Evolutionary conservation across 1,140 invertebrate genomes (phyloP).

Genomic region (Helicorthomorpha holstii): DNA sequence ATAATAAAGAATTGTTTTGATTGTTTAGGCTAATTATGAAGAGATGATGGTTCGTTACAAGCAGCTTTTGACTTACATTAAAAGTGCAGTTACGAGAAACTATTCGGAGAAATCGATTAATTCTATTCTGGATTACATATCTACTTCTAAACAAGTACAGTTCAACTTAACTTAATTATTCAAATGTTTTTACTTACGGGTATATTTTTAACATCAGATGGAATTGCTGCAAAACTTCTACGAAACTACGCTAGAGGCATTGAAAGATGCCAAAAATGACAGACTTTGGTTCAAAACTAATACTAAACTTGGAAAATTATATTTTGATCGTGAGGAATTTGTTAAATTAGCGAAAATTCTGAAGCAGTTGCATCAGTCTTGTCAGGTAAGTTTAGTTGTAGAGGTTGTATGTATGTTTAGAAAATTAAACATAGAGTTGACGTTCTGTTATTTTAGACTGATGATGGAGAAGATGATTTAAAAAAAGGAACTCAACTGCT

Average conservation of each 20-base stretch:
- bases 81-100: conserved; percentile 96
- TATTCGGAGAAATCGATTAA: conserved; percentile 99
- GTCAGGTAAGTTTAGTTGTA: conserved; percentile 47
- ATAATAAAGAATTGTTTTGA: conserved; percentile 10
- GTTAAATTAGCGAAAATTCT: conserved; percentile 89
- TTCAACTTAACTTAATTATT: background rate
- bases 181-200: background rate
- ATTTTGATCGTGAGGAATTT: conserved; percentile 92
- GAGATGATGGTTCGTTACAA: conserved; percentile 98
- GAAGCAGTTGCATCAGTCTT: conserved; percentile 93
- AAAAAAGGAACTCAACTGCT: conserved; percentile 96
- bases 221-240: conserved; percentile 98
- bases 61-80: conserved; percentile 91
- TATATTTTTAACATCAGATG: conserved; percentile 46
- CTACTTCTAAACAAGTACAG: conserved; percentile 93
- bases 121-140: conserved; percentile 98
- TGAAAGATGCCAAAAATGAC: conserved; percentile 98
- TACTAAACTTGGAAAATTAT: conserved; percentile 95
- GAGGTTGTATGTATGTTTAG: background rate
- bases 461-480: conserved; percentile 97
- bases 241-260: conserved; percentile 92
- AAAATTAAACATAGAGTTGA: background rate
- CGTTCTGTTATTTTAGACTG: conserved; percentile 43
- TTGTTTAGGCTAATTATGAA: conserved; percentile 66
- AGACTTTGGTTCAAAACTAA: conserved; percentile 99